These are phyloP conservation scores for Macrosoma leucophasiata DNA, from an alignment of 2,888 invertebrate species.

Conservation along the genomic window DNA sequence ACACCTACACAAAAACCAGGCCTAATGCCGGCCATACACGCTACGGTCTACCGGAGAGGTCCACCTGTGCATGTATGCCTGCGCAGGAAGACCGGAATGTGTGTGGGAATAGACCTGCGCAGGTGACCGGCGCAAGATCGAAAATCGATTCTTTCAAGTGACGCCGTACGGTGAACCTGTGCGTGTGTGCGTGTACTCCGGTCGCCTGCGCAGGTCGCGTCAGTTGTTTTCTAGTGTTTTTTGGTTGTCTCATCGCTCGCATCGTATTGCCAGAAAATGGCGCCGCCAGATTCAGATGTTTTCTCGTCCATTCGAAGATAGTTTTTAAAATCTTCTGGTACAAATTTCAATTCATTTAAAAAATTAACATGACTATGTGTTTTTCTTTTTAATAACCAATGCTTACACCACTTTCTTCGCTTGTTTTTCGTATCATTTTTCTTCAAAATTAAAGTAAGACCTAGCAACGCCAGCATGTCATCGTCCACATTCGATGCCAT, in stretches of 20 bases:
- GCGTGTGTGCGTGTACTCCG: too few species aligned
- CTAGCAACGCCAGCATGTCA: slow-evolving; percentile 24
- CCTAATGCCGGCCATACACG: too few species aligned
- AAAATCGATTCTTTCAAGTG: slow-evolving; percentile 18
- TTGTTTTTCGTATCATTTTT: slow-evolving; percentile 18
- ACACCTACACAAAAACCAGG: too few species aligned
- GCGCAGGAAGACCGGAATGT: too few species aligned
- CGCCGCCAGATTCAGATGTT: slow-evolving; percentile 18
- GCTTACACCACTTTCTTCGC: slow-evolving; percentile 25
- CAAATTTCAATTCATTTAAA: slow-evolving; percentile 23
- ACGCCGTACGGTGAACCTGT: slow-evolving; percentile 19
- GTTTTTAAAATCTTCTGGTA: slow-evolving; percentile 21
- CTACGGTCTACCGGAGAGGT: too few species aligned
- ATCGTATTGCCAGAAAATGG: slow-evolving; percentile 20
- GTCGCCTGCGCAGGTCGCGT: slow-evolving; percentile 24
- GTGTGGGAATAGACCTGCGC: too few species aligned
- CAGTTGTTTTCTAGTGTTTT: slow-evolving; percentile 21
- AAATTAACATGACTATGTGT: slow-evolving; percentile 20
- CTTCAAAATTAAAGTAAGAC: slow-evolving; percentile 24
- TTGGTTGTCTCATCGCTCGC: slow-evolving; percentile 14
- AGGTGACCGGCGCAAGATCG: too few species aligned
- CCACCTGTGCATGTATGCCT: too few species aligned
- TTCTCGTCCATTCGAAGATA: slow-evolving; percentile 21
- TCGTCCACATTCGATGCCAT: slow-evolving; percentile 25
- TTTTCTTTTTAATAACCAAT: slow-evolving; percentile 23